Base-by-base conservation (phyloP, 1,140 invertebrate species). In the Oncopodura yosiiana region DNA sequence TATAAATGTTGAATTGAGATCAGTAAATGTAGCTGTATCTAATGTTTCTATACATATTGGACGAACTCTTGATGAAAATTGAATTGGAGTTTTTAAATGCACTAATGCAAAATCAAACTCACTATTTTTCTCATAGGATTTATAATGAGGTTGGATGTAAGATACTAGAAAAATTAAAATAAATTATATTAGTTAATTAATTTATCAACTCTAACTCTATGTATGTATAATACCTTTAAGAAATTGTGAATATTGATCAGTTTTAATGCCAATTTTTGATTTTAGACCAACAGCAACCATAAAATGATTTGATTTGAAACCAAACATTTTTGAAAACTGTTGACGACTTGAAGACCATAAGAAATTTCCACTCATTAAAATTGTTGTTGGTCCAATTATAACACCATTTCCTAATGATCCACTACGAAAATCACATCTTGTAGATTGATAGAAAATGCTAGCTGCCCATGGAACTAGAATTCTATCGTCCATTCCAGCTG, bases 351-450 rank as follows among this genome's bases (percentile, higher is more conserved):
- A 30, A 8, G 45, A 30, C 53, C 53, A 55, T 23, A 55, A 23
- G 39, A 49, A 55, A 21, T 49, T 55, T 34, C 53, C 53, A 56
- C 54, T 56, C 38, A 56, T 43, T 8, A 56, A 21, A 37, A 56
- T 42, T 0, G 54, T 56, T 1, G 54, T 56, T 3, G 54, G 54
- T 4, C 54, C 54, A 19, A 56, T 45, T n/a, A 56, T 56, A 19
- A 56, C 48, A 12, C 39, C 54, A 38, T 56, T 46, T 4, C 54
- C 54, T 16, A 44, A 49, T 44, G 16, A 38, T 12, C 46, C 49
- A 24, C 38, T 39, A 6, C 54, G 21, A 30, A 56, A 56, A 21
- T 56, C 54, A 34, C 54, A 49, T 37, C 29, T 41, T 18, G 29
- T 44, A 2, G 54, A 56, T 23, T 44, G 46, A 11, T 34, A 56